phyloP scores from a whole-genome alignment of 2,888 invertebrate genomes.

The Epinotia ramella region DNA sequence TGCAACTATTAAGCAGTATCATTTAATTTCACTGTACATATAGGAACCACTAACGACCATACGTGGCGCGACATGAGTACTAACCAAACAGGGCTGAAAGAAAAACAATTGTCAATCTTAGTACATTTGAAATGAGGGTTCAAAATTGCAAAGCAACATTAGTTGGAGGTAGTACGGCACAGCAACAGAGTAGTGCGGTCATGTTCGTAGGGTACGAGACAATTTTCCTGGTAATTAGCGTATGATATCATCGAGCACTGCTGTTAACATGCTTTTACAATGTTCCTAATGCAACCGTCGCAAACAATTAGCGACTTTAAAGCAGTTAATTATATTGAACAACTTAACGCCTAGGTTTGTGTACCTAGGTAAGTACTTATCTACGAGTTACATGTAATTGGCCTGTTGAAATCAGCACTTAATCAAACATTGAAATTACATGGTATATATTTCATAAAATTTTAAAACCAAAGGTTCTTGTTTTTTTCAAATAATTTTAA shows the following conservation, averaged over 20 bases:
- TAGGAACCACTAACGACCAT: conserved; percentile 41
- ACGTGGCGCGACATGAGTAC: neutral
- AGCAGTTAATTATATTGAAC: neutral
- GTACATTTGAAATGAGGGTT: neutral
- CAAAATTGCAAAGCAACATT: conserved; percentile 18
- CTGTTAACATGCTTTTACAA: conserved; percentile 41
- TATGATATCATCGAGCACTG: conserved; percentile 36
- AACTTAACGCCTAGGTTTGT: neutral
- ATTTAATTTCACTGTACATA: conserved; percentile 40
- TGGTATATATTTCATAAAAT: too few species aligned
- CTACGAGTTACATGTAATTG: too few species aligned
- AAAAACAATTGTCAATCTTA: conserved; percentile 8
- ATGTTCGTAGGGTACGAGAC: conserved; percentile 28
- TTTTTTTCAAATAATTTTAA: too few species aligned
- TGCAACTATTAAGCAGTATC: conserved; percentile 22
- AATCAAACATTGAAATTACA: too few species aligned
- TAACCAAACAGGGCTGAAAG: conserved; percentile 10
- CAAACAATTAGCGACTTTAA: conserved; percentile 32
- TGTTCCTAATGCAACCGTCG: conserved; percentile 35
- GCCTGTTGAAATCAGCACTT: too few species aligned
- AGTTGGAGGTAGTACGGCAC: conserved; percentile 9
- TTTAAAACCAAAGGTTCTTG: too few species aligned
- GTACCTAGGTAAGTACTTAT: too few species aligned
- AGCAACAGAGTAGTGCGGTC: conserved; percentile 10
- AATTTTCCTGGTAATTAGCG: conserved; percentile 40